A percentile compares a stretch with the other conserved stretches of the same genome.
phyloP scores from a whole-genome alignment of 2,797 vertebrate genomes.

The Orientallactaga sibirica region DNA sequence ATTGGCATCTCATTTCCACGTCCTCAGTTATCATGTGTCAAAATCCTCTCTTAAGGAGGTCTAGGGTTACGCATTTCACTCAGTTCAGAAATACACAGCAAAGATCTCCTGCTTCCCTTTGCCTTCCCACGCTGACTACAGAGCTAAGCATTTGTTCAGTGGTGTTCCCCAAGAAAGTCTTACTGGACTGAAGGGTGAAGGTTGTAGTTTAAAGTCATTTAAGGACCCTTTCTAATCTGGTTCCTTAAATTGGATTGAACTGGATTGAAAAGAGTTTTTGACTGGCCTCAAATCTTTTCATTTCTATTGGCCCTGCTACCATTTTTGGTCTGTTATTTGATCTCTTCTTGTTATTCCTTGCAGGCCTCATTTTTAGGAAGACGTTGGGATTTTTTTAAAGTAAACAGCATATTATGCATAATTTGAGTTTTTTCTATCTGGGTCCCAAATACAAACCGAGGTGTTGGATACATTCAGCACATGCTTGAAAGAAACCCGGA shows the following conservation, averaged over 20 bases:
- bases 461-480: not conserved
- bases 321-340: not conserved
- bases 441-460: not conserved
- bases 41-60: not conserved
- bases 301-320: not conserved
- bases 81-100: not conserved
- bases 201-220: not conserved
- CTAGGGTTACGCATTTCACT: not conserved
- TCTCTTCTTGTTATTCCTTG: constrained; percentile 12
- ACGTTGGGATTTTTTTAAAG: constrained; percentile 10
- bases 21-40: not conserved
- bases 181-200: not conserved
- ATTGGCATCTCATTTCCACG: not conserved
- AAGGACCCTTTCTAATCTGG: not conserved
- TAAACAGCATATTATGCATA: not conserved
- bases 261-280: not conserved
- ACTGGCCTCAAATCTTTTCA: not conserved
- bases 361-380: not conserved
- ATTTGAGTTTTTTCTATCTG: not conserved
- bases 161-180: not conserved
- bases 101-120: not conserved
- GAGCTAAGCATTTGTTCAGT: not conserved
- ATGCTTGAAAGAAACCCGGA: not conserved
- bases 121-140: not conserved
- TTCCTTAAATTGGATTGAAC: not conserved